phyloP scores from a whole-genome alignment of 2,113 vertebrate species.

The Actenoides lindsayi region DNA sequence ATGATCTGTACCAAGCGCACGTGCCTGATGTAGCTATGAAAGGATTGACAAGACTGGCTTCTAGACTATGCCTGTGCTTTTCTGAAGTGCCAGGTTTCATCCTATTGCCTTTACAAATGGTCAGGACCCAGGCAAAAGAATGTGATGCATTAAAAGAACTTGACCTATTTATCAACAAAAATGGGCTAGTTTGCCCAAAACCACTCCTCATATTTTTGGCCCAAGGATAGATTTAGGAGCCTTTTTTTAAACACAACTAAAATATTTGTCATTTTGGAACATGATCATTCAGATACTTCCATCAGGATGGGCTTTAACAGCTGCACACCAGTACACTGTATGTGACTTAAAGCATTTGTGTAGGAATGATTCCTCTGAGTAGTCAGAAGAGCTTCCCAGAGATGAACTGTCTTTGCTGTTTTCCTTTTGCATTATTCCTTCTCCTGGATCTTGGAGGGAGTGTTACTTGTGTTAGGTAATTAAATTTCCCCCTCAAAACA shows the following conservation, averaged over 20 bases:
- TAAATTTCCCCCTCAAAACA: not conserved
- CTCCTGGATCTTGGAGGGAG: not conserved
- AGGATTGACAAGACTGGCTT: not conserved
- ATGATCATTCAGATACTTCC: not conserved
- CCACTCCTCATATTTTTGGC: not conserved
- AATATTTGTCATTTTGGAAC: not conserved
- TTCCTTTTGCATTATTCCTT: not conserved
- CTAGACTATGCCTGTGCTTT: not conserved
- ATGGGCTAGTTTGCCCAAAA: not conserved
- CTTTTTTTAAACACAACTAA: not conserved
- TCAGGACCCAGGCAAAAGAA: not conserved
- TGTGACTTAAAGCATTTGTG: not conserved
- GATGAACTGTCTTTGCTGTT: not conserved
- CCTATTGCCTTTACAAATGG: not conserved
- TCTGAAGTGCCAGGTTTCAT: not conserved
- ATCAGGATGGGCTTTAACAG: not conserved
- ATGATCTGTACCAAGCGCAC: not conserved
- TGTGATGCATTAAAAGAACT: rapidly evolving
- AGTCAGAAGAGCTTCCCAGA: not conserved
- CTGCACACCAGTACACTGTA: not conserved
- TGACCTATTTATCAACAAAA: not conserved
- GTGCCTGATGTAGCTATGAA: not conserved
- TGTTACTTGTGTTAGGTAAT: not conserved
- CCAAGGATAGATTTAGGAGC: not conserved
- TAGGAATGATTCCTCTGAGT: not conserved